These are phyloP conservation scores for Lydus trimaculatus DNA, from an alignment of 2,888 invertebrate species.

Conservation along the genomic window DNA sequence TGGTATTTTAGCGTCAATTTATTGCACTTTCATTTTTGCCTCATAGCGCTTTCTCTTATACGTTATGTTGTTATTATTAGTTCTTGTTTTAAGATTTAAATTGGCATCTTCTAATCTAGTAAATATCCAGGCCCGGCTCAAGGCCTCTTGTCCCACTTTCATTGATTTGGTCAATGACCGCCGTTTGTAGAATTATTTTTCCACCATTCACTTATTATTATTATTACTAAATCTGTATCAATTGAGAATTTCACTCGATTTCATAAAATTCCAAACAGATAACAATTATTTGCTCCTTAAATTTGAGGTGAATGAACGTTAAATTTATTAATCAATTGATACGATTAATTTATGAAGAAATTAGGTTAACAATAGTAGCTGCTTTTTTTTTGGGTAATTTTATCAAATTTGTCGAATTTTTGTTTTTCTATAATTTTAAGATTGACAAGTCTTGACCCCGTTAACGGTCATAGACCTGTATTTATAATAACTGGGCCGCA, in stretches of 20 bases:
- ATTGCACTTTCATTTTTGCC: background rate
- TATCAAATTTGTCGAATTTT: background rate
- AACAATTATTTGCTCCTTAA: background rate
- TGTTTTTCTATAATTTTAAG: too few relatives aligned
- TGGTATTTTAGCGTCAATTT: too few relatives aligned
- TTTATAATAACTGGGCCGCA: constrained; percentile 44
- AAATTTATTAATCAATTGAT: background rate
- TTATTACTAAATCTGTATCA: background rate
- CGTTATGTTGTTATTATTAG: background rate
- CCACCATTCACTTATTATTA: background rate
- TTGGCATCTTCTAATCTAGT: background rate
- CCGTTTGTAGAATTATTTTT: constrained; percentile 26
- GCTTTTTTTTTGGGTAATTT: background rate
- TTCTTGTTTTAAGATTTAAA: background rate
- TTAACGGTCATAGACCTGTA: constrained; percentile 50
- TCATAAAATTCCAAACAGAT: background rate
- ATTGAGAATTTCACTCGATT: background rate
- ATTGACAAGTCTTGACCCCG: constrained; percentile 53
- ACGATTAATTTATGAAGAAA: background rate
- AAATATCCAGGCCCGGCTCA: constrained; percentile 35
- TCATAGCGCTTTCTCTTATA: background rate
- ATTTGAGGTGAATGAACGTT: background rate
- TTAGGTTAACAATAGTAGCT: background rate
- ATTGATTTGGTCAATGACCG: constrained; percentile 45
- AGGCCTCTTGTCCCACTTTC: constrained; percentile 48